These are phyloP conservation scores for Spea hammondii DNA, from an alignment of 2,797 vertebrate genomes.

Conservation along the genomic window DNA sequence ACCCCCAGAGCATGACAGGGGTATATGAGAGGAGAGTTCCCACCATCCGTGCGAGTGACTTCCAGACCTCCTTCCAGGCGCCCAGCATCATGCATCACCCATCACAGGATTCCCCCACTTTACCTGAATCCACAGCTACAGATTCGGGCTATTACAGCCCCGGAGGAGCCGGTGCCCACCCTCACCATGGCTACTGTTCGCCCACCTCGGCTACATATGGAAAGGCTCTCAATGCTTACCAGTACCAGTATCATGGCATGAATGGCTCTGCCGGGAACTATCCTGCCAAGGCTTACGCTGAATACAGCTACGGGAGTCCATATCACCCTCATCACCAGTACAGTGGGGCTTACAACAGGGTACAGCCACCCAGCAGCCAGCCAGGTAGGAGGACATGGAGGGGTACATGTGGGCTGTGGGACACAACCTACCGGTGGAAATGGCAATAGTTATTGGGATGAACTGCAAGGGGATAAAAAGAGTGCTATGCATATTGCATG, in stretches of 20 bases:
- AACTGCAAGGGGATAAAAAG: too few species aligned
- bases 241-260: conserved; percentile 93
- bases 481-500: too few species aligned
- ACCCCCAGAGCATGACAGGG: conserved; percentile 85
- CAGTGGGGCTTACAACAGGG: conserved; percentile 88
- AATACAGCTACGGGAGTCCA: conserved; percentile 88
- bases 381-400: conserved; percentile 75
- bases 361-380: conserved; percentile 82
- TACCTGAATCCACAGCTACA: conserved; percentile 95
- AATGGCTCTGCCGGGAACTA: conserved; percentile 87
- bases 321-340: conserved; percentile 91
- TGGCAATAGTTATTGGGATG: too few species aligned
- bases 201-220: conserved; percentile 89
- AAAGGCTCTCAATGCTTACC: conserved; percentile 91
- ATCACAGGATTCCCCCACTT: conserved; percentile 97
- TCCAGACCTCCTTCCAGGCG: conserved; percentile 88
- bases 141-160: conserved; percentile 97
- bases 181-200: conserved; percentile 90
- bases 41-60: conserved; percentile 87
- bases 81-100: conserved; percentile 92
- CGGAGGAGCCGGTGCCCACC: conserved; percentile 71
- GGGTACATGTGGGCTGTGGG: background rate
- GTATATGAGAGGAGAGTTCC: conserved; percentile 95
- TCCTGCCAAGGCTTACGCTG: conserved; percentile 87
- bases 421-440: background rate